These are phyloP conservation scores for Carlito syrichta DNA, from an alignment of 2,113 vertebrate species.

Conservation along the genomic window DNA sequence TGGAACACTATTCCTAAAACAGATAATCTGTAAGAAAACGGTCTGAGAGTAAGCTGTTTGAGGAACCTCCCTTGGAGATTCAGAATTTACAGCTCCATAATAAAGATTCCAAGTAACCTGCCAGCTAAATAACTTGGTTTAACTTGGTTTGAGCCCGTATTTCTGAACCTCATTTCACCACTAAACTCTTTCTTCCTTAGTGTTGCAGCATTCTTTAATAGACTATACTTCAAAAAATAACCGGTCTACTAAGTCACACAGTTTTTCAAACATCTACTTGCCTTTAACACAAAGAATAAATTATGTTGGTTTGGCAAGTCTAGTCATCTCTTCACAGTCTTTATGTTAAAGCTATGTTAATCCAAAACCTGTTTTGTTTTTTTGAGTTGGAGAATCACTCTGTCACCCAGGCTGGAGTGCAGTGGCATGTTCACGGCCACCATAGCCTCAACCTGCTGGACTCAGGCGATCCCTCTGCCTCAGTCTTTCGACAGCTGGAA, in stretches of 20 bases:
- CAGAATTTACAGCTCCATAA: background rate
- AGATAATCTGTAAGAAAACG: background rate
- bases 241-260: background rate
- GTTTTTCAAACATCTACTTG: background rate
- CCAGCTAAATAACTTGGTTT: background rate
- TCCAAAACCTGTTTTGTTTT: constrained; percentile 33
- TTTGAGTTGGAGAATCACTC: no score
- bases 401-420: no score
- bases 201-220: background rate
- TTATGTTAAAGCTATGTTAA: background rate
- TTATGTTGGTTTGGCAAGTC: background rate
- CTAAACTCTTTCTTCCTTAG: background rate
- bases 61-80: background rate
- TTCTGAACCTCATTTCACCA: constrained; percentile 1
- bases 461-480: no score
- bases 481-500: no score
- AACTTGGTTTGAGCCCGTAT: background rate
- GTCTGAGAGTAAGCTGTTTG: background rate
- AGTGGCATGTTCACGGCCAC: no score
- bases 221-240: background rate
- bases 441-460: no score
- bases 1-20: background rate
- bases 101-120: background rate
- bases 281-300: background rate
- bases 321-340: background rate